Evolutionary conservation across 2,113 vertebrate genomes (phyloP).

Genomic region (Mustelus asterias): DNA sequence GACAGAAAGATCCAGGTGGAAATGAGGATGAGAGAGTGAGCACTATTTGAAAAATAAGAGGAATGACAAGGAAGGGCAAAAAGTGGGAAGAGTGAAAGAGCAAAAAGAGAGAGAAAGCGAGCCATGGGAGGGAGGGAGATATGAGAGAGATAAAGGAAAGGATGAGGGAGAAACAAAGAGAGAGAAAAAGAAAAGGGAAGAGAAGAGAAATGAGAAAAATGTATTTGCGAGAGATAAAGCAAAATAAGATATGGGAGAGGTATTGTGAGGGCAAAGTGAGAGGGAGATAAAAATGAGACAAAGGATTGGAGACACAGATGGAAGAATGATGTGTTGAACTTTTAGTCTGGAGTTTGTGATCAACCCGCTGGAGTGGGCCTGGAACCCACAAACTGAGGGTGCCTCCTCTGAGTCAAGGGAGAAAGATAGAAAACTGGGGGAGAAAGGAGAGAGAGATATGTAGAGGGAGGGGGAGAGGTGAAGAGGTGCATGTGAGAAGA

Average conservation of each 20-base stretch:
- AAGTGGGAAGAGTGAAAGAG: neutral
- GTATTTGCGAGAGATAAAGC: neutral
- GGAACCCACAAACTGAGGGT: neutral
- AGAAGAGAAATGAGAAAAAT: neutral
- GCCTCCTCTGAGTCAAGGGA: too few species aligned
- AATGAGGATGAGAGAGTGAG: neutral
- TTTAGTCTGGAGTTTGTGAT: neutral
- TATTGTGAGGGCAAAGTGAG: neutral
- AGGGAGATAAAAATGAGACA: neutral
- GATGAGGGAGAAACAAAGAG: neutral
- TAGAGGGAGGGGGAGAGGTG: neutral
- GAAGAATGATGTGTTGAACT: neutral
- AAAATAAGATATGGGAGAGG: neutral
- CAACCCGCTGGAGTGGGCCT: neutral
- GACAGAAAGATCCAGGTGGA: neutral
- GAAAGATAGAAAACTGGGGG: neutral
- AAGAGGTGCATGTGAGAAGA: neutral
- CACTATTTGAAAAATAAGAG: neutral
- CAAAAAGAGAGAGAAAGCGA: neutral
- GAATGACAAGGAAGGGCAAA: neutral
- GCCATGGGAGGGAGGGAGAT: neutral
- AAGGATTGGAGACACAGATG: neutral
- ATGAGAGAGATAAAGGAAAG: too few species aligned
- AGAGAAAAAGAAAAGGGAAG: neutral
- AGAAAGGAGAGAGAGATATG: neutral